phyloP scores from a whole-genome alignment of 2,113 vertebrate species.

The Beaufortia kweichowensis region DNA sequence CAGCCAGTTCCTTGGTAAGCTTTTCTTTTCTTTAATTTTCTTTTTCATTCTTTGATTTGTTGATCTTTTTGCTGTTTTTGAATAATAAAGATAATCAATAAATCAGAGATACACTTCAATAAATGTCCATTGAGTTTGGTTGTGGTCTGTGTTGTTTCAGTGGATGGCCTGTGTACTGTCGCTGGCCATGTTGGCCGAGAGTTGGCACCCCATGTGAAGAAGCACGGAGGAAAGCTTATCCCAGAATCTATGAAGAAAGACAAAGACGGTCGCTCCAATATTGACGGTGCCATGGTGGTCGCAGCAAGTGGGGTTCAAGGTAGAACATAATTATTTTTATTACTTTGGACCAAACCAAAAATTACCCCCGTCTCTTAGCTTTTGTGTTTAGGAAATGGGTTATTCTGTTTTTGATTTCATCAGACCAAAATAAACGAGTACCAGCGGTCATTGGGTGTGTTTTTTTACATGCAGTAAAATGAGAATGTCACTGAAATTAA shows the following conservation, averaged over 20 bases:
- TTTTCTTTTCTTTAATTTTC: not conserved
- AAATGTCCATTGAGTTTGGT: too few relatives aligned
- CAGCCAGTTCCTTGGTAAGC: constrained; percentile 93
- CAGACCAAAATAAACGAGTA: too few relatives aligned
- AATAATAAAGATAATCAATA: not conserved
- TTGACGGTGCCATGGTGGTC: constrained; percentile 94
- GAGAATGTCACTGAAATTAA: too few relatives aligned
- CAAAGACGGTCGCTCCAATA: constrained; percentile 87
- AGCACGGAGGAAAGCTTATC: constrained; percentile 91
- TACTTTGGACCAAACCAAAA: too few relatives aligned
- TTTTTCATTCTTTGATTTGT: not conserved
- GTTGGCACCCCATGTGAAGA: constrained; percentile 92
- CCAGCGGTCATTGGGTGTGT: too few relatives aligned
- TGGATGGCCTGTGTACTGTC: constrained; percentile 89
- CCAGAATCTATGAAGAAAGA: constrained; percentile 96
- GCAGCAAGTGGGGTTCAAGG: constrained; percentile 96
- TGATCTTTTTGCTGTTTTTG: too few relatives aligned
- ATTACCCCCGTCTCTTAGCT: not conserved
- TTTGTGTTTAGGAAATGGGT: too few relatives aligned
- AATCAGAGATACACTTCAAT: not conserved
- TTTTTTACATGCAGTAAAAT: too few relatives aligned
- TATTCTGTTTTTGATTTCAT: not conserved
- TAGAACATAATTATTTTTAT: too few relatives aligned
- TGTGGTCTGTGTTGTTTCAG: constrained; percentile 67
- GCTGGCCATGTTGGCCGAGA: constrained; percentile 88